Base-by-base conservation (phyloP, 2,888 invertebrate species). In the Dinocampus coccinellae region DNA sequence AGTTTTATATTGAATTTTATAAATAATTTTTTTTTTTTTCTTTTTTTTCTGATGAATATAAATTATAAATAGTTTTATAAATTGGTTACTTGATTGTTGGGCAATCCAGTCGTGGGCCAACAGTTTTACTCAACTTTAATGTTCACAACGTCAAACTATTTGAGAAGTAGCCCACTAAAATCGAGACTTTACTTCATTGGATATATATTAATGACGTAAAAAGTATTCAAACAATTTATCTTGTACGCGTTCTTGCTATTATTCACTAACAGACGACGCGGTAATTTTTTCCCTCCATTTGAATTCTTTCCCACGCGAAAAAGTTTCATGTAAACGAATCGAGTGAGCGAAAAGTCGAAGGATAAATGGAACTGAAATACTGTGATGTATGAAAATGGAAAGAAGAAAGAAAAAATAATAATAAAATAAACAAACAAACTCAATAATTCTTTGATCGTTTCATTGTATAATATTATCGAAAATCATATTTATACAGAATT, bases 211-310 rank as follows among this genome's bases (percentile, higher is more conserved):
- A 16, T 26, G 55, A 55, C 34, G 39, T 36, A 13, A 34, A 57
- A 65, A 53, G 60, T 65, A 65, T 70, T 53, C 39, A n/a, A 20
- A 66, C 66, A 42, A 71, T 66, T 66, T 55, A 71, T 66, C 70
- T 66, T 66, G 52, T 47, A 39, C 26, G 65, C n/a, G 47, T 58
- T 26, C 47, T 22, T 39, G 61, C 60, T 58, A 65, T 60, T 70
- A 22, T 58, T 39, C 39, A 39, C 26, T 13, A 67, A n/a, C 53
- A 60, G 65, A 70, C 65, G 36, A 53, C 39, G 36, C 33, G 58
- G 60, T 66, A 65, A 70, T 70, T 52, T 53, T 70, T 70, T 24
- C 60, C 55, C 16, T 34, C 22, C 36, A 26, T 66, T 29, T 58
- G 47, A 65, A 65, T 52, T 70, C 52, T 33, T 36, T 26, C 47